Evolutionary conservation across 2,797 vertebrate species (phyloP).

Genomic region (Lophotriccus pileatus): DNA sequence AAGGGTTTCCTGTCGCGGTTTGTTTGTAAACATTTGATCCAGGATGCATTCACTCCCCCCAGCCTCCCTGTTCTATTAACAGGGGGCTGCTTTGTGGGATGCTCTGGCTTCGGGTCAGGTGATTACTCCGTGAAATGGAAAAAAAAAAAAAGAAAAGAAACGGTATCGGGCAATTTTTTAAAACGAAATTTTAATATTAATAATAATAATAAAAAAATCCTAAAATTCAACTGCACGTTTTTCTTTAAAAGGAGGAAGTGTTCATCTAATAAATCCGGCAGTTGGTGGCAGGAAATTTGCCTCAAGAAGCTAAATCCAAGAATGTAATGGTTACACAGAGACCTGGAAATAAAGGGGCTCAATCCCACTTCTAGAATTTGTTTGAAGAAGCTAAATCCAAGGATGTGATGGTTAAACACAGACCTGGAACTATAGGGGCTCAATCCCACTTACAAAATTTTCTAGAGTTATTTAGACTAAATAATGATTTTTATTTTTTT

Average conservation of each 20-base stretch:
- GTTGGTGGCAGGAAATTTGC: not conserved
- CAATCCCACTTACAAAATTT: not conserved
- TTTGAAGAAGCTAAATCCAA: not conserved
- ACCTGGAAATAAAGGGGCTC: not conserved
- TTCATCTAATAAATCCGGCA: rapidly evolving
- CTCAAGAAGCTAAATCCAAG: not conserved
- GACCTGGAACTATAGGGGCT: not conserved
- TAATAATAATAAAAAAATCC: not conserved
- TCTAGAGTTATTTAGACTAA: not conserved
- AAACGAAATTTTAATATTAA: not conserved
- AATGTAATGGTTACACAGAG: not conserved
- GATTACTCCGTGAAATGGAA: not conserved
- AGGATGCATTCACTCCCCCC: not conserved
- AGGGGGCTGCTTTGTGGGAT: rapidly evolving
- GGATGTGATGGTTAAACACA: not conserved
- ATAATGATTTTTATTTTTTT: not conserved
- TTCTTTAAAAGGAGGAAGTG: not conserved
- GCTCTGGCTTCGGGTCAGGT: not conserved
- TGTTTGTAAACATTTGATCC: not conserved
- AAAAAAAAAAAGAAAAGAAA: too few relatives aligned
- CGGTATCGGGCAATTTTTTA: not conserved
- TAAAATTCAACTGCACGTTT: not conserved
- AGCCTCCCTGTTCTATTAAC: not conserved
- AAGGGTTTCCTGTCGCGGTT: not conserved
- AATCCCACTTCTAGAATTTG: not conserved